Conservation (phyloP, 2,797 vertebrate genomes). For the Halcyon chelicuti region DNA sequence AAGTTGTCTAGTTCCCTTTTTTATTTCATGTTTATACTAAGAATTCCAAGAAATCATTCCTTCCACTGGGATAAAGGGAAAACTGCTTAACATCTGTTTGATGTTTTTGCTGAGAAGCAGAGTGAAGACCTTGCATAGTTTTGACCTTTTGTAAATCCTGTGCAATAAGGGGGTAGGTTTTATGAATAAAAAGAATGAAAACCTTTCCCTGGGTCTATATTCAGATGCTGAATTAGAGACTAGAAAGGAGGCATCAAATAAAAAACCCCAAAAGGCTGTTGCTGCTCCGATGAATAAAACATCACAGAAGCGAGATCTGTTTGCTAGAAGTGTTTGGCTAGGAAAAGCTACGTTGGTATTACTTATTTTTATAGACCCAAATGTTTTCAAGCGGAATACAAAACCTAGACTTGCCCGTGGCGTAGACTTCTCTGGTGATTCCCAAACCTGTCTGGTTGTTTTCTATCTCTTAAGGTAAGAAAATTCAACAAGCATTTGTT, state of each 20-base stretch:
- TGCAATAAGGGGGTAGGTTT: constrained; percentile 29
- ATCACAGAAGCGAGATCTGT: neutral
- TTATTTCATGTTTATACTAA: constrained; percentile 14
- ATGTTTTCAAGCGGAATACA: constrained; percentile 29
- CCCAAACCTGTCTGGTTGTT: constrained; percentile 58
- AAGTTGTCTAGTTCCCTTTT: constrained; percentile 2
- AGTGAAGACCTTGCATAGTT: constrained; percentile 21
- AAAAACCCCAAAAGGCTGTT: neutral
- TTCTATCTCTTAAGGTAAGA: constrained; percentile 60
- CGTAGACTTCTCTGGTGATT: constrained; percentile 64
- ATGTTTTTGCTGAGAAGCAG: constrained; percentile 12
- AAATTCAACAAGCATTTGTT: constrained; percentile 67
- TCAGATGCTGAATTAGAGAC: neutral
- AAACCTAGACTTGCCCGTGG: neutral
- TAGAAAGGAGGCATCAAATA: neutral
- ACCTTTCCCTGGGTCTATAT: neutral
- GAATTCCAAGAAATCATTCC: constrained; percentile 7
- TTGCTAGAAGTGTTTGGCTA: neutral
- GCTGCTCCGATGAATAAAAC: constrained; percentile 19
- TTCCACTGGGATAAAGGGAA: constrained; percentile 28
- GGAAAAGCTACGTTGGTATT: neutral
- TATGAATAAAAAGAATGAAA: neutral
- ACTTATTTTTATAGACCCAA: constrained; percentile 39
- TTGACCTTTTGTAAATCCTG: constrained; percentile 1
- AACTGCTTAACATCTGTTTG: neutral